Evolutionary conservation across 2,797 vertebrate genomes (phyloP).

Genomic region (Poecilia wingei): DNA sequence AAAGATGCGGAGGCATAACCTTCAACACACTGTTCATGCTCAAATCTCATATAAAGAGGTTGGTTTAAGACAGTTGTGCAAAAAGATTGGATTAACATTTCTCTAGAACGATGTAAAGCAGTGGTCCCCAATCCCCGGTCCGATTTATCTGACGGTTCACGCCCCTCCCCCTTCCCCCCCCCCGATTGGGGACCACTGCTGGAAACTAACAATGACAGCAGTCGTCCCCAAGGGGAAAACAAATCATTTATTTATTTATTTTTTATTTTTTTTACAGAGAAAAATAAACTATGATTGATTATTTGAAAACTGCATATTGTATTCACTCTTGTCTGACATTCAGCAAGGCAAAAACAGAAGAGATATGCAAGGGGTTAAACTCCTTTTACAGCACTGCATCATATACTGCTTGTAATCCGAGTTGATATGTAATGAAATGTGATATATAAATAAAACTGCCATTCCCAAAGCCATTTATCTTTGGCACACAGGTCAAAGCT

Average conservation of each 20-base stretch:
- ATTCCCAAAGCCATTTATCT: conserved; percentile 20
- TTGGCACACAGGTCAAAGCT: conserved; percentile 45
- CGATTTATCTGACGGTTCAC: no score
- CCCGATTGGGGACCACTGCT: neutral
- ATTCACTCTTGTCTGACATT: neutral
- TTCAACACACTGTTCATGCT: no score
- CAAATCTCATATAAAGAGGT: neutral
- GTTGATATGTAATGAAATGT: neutral
- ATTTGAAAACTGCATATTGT: neutral
- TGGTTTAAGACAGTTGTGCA: neutral
- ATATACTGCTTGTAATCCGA: neutral
- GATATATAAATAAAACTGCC: conserved; percentile 20
- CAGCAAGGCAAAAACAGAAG: neutral
- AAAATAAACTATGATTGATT: neutral
- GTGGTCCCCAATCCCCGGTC: no score
- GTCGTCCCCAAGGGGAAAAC: neutral
- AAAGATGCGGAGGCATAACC: neutral
- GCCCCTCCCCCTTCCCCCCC: no score
- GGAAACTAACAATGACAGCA: neutral
- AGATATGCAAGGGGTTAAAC: neutral
- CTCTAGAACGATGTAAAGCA: neutral
- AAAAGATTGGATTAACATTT: neutral
- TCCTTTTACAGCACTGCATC: neutral
- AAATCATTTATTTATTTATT: no score
- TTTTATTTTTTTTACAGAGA: neutral